phyloP scores from a whole-genome alignment of 2,888 invertebrate genomes.

The Pandemis corylana region DNA sequence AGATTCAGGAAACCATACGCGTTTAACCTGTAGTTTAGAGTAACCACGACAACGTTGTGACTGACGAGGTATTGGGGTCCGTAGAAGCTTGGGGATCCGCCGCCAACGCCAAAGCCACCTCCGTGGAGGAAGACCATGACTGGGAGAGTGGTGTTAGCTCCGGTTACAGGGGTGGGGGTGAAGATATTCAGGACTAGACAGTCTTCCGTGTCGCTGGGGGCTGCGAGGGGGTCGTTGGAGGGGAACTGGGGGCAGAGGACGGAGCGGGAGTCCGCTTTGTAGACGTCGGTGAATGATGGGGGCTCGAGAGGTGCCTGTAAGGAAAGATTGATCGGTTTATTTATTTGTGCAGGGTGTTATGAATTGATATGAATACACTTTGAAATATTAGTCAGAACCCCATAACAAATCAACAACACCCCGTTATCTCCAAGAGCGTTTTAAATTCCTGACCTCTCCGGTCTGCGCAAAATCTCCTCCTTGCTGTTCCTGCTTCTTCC shows the following conservation, averaged over 20 bases:
- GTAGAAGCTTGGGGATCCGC: constrained; percentile 70
- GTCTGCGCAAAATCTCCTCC: no score
- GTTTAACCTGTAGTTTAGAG: constrained; percentile 80
- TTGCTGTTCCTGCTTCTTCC: no score
- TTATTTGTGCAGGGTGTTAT: background rate
- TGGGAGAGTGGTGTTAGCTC: constrained; percentile 60
- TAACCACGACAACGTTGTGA: constrained; percentile 75
- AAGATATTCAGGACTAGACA: constrained; percentile 78
- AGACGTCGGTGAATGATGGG: constrained; percentile 62
- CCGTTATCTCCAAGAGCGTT: no score
- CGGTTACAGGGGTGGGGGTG: constrained; percentile 57
- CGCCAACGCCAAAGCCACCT: constrained; percentile 78
- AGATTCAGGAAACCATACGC: constrained; percentile 78
- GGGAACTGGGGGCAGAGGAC: constrained; percentile 75
- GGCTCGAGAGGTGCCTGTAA: constrained; percentile 69
- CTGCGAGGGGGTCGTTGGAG: constrained; percentile 68
- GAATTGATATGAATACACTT: no score
- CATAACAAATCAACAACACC: no score
- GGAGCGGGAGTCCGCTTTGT: constrained; percentile 68
- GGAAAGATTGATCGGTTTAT: background rate
- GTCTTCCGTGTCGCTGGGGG: constrained; percentile 76
- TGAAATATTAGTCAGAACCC: no score
- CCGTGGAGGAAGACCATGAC: constrained; percentile 82
- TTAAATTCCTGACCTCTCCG: no score
- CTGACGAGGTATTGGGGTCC: constrained; percentile 78